Evolutionary conservation across 2,888 invertebrate genomes (phyloP).

Genomic region (Phengaris alcon): DNA sequence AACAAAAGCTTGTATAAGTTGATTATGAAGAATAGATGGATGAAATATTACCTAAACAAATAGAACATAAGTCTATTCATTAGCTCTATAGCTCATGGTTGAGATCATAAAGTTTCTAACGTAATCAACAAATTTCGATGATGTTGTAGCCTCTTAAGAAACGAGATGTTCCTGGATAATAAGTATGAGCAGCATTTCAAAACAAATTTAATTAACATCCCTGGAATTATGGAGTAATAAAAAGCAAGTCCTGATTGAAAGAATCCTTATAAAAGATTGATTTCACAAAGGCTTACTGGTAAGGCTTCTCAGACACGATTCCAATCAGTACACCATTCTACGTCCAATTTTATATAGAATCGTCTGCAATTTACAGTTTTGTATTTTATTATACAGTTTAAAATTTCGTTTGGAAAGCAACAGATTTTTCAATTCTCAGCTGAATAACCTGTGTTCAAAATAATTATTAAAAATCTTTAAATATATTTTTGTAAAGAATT

Average conservation of each 20-base stretch:
- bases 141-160: neutral
- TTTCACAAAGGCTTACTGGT: conserved; percentile 48
- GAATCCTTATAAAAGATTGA: conserved; percentile 59
- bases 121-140: neutral
- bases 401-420: conserved; percentile 6
- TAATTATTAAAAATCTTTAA: neutral
- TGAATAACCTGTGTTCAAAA: neutral
- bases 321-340: conserved; percentile 34
- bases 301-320: conserved; percentile 50
- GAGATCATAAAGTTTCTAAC: too few relatives aligned
- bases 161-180: neutral
- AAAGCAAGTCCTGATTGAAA: conserved; percentile 45
- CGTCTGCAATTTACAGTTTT: conserved; percentile 15
- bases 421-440: neutral
- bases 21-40: neutral
- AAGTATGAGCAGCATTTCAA: neutral
- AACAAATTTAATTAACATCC: conserved; percentile 28
- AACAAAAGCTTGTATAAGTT: conserved; percentile 18
- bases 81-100: neutral
- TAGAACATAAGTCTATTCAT: neutral
- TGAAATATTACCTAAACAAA: neutral
- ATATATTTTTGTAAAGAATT: neutral
- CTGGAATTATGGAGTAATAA: conserved; percentile 38
- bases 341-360: conserved; percentile 31
- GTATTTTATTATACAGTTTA: neutral